Percentiles rank a stretch among this genome's conserved stretches.
phyloP scores from a whole-genome alignment of 2,113 vertebrate genomes.

The Anhinga rufa region DNA sequence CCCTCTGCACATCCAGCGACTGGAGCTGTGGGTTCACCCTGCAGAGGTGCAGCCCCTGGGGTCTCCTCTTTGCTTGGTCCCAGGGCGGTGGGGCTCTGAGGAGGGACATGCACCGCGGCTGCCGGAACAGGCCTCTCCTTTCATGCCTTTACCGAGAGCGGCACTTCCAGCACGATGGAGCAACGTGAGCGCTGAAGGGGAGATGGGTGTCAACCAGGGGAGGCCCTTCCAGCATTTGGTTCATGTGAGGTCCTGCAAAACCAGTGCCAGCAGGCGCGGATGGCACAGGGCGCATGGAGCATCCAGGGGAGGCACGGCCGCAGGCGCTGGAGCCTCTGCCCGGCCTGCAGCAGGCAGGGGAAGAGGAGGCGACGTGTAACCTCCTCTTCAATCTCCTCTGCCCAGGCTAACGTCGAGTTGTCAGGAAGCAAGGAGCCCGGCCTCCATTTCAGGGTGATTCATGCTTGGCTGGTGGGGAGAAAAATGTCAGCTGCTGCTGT shows the following conservation, averaged over 20 bases:
- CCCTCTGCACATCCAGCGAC: not conserved
- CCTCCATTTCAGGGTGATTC: not conserved
- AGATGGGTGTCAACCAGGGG: not conserved
- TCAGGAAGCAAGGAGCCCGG: not conserved
- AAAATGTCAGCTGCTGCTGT: not conserved
- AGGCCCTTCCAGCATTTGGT: not conserved
- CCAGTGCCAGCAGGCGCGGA: accelerated
- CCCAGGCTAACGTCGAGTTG: not conserved
- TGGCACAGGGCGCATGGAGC: accelerated
- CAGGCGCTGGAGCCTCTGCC: not conserved
- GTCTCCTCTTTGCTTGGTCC: not conserved
- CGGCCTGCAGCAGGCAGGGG: not conserved
- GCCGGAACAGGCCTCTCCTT: not conserved
- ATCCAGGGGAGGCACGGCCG: not conserved
- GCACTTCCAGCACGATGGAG: accelerated
- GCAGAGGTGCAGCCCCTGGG: not conserved
- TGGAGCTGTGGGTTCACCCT: not conserved
- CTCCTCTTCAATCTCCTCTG: not conserved
- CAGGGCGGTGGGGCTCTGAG: not conserved
- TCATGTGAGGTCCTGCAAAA: not conserved
- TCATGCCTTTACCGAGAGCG: accelerated
- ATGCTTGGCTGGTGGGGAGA: not conserved
- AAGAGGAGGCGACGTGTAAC: not conserved
- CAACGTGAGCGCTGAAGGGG: accelerated
- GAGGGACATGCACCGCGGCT: not conserved